Percentiles rank a stretch among this genome's conserved stretches.
Conservation (phyloP, 2,888 invertebrate genomes). For the Dione vanillae region DNA sequence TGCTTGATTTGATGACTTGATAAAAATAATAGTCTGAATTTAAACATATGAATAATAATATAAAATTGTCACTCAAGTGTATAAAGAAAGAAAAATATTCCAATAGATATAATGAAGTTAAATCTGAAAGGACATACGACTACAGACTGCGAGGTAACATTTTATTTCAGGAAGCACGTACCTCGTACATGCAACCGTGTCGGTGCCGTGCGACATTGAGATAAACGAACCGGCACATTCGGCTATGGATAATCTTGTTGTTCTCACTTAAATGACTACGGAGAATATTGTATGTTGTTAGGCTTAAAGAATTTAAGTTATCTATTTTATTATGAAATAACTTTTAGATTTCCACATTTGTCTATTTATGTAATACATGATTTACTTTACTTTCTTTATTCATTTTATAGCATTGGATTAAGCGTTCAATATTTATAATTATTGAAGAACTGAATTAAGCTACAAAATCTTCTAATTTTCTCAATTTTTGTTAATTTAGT, state of each 20-base stretch:
- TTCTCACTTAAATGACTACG: conserved; percentile 32
- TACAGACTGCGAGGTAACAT: conserved; percentile 36
- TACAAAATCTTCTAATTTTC: no score
- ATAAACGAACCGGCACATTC: conserved; percentile 74
- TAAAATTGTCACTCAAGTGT: not conserved
- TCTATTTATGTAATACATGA: no score
- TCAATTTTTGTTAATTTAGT: no score
- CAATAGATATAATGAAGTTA: not conserved
- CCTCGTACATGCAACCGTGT: conserved; percentile 46
- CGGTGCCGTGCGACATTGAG: conserved; percentile 65
- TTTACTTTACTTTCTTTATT: no score
- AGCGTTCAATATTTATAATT: no score
- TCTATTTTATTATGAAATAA: not conserved
- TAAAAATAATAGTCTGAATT: no score
- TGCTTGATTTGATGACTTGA: no score
- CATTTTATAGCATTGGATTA: no score
- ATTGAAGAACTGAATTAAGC: no score
- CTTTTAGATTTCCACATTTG: no score
- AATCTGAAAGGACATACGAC: not conserved
- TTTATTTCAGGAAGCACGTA: conserved; percentile 63
- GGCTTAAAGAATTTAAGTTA: not conserved
- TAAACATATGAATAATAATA: not conserved
- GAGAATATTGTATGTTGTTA: not conserved
- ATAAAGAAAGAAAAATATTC: not conserved
- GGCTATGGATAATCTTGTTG: conserved; percentile 49